Evolutionary conservation across 2,113 vertebrate species (phyloP).

Genomic region (Fregetta grallaria): DNA sequence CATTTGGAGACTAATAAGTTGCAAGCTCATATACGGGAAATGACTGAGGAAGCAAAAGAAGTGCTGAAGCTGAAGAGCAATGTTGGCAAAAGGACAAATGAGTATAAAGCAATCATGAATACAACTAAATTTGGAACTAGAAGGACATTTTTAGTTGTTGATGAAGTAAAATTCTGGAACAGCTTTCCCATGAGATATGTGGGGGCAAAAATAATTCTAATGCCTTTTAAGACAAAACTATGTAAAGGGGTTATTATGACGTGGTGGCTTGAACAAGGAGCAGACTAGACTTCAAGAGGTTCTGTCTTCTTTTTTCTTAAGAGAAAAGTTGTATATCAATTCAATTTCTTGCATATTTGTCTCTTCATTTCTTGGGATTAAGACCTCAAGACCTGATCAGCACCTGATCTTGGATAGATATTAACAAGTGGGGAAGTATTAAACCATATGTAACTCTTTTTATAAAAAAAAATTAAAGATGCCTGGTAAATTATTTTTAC

Average conservation of each 20-base stretch:
- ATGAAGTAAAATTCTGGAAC: not conserved
- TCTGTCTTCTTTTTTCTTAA: not conserved
- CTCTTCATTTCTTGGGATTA: not conserved
- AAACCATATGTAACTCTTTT: not conserved
- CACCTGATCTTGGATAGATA: not conserved
- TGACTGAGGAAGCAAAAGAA: conserved; percentile 44
- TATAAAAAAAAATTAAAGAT: not conserved
- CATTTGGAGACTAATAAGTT: not conserved
- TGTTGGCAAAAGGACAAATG: conserved; percentile 29
- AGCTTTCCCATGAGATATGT: not conserved
- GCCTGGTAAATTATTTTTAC: not conserved
- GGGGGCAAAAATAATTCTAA: not conserved
- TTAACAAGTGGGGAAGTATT: not conserved
- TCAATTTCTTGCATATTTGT: not conserved
- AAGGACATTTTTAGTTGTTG: not conserved
- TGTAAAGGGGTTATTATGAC: not conserved
- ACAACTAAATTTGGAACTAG: not conserved
- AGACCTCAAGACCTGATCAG: not conserved
- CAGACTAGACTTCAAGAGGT: not conserved
- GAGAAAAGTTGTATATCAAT: not conserved
- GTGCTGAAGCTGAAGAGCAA: conserved; percentile 5
- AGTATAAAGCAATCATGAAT: conserved; percentile 19
- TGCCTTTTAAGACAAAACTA: not conserved
- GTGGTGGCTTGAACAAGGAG: not conserved
- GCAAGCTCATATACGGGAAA: conserved; percentile 17